These are phyloP conservation scores for Lophotriccus pileatus DNA, from an alignment of 2,797 vertebrate genomes.

Conservation along the genomic window DNA sequence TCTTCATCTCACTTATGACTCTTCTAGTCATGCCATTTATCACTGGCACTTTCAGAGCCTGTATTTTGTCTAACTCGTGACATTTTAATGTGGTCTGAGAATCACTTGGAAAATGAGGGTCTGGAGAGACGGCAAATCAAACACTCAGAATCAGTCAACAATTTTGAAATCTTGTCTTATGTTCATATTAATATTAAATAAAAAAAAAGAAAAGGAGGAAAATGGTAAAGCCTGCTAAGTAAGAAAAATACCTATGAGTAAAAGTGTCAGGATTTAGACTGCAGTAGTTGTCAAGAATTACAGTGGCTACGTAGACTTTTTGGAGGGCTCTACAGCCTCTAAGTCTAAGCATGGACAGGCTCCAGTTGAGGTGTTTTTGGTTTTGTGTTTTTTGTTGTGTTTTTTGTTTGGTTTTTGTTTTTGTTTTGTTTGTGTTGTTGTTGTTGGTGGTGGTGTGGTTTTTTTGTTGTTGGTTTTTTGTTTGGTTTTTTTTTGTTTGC, in stretches of 20 bases:
- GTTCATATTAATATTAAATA: background rate
- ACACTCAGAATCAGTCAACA: background rate
- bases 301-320: background rate
- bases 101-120: background rate
- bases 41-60: background rate
- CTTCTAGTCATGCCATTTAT: background rate
- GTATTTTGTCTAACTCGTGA: background rate
- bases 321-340: background rate
- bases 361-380: fast-evolving
- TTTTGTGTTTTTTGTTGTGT: no score
- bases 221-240: fast-evolving
- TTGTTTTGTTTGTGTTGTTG: no score
- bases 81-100: background rate
- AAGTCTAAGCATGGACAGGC: background rate
- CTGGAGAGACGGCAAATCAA: background rate
- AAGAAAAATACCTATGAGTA: background rate
- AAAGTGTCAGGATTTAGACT: background rate
- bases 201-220: fast-evolving
- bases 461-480: no score
- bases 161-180: background rate
- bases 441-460: no score
- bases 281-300: background rate
- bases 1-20: background rate
- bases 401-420: no score
- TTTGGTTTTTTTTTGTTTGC: no score